Evolutionary conservation across 2,797 vertebrate species (phyloP), one percentile per base, ranked within the genome.

Genomic region (Carcharodon carcharias): DNA sequence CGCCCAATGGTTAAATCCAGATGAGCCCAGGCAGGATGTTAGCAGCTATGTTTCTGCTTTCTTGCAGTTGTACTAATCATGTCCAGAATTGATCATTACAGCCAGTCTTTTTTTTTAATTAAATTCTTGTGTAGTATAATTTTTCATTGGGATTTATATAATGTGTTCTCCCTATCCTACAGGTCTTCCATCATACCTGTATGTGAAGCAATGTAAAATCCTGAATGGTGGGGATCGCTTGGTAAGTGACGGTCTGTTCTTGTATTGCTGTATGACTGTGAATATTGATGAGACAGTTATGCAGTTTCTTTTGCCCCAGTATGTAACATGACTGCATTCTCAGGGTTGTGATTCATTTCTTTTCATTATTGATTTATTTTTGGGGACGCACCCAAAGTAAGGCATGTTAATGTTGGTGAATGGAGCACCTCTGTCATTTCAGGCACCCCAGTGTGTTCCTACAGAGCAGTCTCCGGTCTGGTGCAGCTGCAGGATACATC

Each of bases 141-240:
- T 45, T 67, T 50, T 45, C n/a, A 28, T 45, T 95, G 63, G 61
- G 23, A 67, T 50, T 65, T 67, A 45, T 71, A 26, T 69, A 4
- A 26, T 94, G n/a, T 95, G 28, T n/a, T 91, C 88, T 91, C 88
- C 21, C n/a, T 71, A 4, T 50, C 21, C 67, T 0, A 45, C 67
- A 95, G 93, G 65, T 71, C 40, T 95, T 69, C 61, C 40, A 50
- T 67, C 93, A 31, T 50, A 69, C 40, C 50, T 95, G 63, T 54
- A 54, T 31, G 93, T 54, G 93, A 95, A 95, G 93, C 93, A 16
- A 95, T 95, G 93, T 95, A 95, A 95, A 95, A 95, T 95, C 93
- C 93, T 95, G 93, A 71, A 95, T 95, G 93, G n/a, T 95, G 65
- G 63, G 54, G 61, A 71, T 45, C 65, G 23, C 45, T 95, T 95